phyloP scores from a whole-genome alignment of 2,888 invertebrate species.

The Limnephilus rhombicus region DNA sequence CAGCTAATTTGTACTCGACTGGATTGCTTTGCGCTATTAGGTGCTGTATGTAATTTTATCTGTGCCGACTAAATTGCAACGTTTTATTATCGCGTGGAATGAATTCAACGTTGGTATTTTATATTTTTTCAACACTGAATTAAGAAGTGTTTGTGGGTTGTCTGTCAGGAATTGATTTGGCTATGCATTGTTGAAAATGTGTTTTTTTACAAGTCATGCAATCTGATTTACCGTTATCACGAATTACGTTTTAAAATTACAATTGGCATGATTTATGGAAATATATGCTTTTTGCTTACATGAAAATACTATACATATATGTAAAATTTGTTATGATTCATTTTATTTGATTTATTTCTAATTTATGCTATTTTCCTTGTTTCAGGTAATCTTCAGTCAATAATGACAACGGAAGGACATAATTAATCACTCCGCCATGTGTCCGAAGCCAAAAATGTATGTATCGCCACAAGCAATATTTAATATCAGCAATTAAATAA shows the following conservation, averaged over 20 bases:
- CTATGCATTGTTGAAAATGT: background rate
- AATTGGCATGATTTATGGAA: background rate
- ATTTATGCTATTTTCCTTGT: conserved; percentile 1
- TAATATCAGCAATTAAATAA: background rate
- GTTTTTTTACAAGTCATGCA: background rate
- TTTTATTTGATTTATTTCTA: background rate
- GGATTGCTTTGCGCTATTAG: conserved; percentile 29
- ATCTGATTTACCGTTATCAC: background rate
- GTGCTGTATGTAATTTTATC: background rate
- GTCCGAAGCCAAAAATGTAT: background rate
- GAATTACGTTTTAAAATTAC: background rate
- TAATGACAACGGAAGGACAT: background rate
- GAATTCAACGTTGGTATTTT: background rate
- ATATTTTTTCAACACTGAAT: background rate
- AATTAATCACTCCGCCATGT: background rate
- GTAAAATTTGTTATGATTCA: background rate
- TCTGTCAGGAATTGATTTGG: background rate
- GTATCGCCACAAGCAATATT: background rate
- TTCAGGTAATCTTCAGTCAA: conserved; percentile 17
- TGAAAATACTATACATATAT: background rate
- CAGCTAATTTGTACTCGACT: conserved; percentile 37
- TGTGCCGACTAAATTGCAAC: conserved; percentile 6
- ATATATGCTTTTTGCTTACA: background rate
- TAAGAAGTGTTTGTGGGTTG: background rate
- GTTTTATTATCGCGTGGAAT: conserved; percentile 23